Conservation (phyloP, 2,797 vertebrate genomes). For the Hephaestus fuliginosus region DNA sequence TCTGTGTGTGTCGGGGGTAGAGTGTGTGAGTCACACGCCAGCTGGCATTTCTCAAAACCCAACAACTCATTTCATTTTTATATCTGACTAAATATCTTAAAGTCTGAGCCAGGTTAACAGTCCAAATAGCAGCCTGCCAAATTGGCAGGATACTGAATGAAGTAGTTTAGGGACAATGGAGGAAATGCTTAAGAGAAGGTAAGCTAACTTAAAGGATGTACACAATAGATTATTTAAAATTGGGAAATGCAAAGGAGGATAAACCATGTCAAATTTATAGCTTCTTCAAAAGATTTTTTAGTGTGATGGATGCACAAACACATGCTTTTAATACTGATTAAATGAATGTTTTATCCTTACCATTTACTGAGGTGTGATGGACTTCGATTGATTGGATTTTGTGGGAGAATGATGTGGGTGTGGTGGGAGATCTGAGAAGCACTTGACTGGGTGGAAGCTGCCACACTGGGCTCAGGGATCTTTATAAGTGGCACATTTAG, state of each 20-base stretch:
- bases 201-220: background rate
- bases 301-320: background rate
- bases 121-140: background rate
- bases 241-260: background rate
- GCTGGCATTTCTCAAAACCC: conserved; percentile 14
- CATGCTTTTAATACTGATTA: background rate
- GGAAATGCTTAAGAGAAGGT: background rate
- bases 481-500: conserved; percentile 79
- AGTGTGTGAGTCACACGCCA: background rate
- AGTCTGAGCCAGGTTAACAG: background rate
- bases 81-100: background rate
- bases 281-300: background rate
- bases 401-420: conserved; percentile 43
- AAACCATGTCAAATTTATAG: background rate
- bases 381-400: conserved; percentile 7
- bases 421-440: conserved; percentile 71
- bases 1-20: background rate
- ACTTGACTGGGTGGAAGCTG: conserved; percentile 71
- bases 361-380: background rate
- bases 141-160: background rate
- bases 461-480: conserved; percentile 66
- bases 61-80: conserved; percentile 5
- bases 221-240: background rate
- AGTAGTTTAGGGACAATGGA: background rate
- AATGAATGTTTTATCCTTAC: background rate